Evolutionary conservation across 2,797 vertebrate genomes (phyloP).

Genomic region (Prionace glauca): DNA sequence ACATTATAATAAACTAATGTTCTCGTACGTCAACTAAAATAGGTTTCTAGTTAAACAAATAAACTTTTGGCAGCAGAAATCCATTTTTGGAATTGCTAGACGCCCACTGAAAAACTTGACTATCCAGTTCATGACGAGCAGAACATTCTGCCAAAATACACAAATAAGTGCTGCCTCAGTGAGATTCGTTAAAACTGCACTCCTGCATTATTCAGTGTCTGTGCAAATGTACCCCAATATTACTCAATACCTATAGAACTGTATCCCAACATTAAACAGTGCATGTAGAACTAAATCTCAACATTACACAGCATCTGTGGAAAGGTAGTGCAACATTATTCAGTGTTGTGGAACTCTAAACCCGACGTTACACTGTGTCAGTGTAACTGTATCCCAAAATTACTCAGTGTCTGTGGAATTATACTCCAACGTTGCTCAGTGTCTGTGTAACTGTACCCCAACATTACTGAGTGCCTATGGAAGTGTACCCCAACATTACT

Average conservation of each 20-base stretch:
- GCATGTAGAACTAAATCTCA: too few species aligned
- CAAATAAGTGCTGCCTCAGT: neutral
- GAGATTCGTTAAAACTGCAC: neutral
- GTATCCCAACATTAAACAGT: too few species aligned
- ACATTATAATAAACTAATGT: neutral
- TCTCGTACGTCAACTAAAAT: neutral
- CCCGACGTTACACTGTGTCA: too few species aligned
- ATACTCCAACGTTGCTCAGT: too few species aligned
- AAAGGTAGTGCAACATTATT: too few species aligned
- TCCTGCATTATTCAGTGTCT: neutral
- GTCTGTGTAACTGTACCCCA: too few species aligned
- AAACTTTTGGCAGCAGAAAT: constrained; percentile 21
- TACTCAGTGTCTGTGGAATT: too few species aligned
- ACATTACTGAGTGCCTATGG: too few species aligned
- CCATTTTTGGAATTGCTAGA: constrained; percentile 24
- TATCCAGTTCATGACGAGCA: neutral
- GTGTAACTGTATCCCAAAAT: too few species aligned
- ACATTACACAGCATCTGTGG: too few species aligned
- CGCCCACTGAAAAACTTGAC: constrained; percentile 32
- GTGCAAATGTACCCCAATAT: neutral
- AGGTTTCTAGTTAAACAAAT: neutral
- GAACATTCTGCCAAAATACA: constrained; percentile 29
- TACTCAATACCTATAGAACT: neutral
- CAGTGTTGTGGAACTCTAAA: too few species aligned
- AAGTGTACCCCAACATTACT: neutral